Evolutionary conservation across 2,113 vertebrate species (phyloP).

Genomic region (Muscicapa adusta): DNA sequence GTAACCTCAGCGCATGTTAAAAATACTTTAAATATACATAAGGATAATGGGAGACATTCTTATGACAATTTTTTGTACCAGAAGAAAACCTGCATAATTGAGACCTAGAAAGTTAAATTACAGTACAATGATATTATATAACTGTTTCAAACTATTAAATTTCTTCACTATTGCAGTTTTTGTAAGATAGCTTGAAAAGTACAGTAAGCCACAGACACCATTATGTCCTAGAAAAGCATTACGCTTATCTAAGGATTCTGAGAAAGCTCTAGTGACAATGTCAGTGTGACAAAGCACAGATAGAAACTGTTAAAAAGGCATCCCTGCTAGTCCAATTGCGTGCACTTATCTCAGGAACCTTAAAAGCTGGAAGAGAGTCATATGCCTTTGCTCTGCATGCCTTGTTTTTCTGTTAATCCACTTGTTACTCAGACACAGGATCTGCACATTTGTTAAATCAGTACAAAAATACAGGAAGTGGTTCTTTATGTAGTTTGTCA

Average conservation of each 20-base stretch:
- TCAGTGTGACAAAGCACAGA: slow-evolving; percentile 45
- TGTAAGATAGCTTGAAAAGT: background rate
- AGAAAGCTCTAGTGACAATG: slow-evolving; percentile 23
- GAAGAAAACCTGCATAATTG: background rate
- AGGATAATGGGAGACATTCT: background rate
- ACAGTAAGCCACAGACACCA: background rate
- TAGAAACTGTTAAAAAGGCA: slow-evolving; percentile 1
- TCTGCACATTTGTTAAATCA: background rate
- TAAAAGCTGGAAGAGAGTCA: slow-evolving; percentile 4
- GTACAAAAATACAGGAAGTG: background rate
- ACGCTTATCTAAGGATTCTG: slow-evolving; percentile 34
- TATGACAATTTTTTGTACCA: background rate
- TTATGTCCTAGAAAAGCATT: slow-evolving; percentile 20
- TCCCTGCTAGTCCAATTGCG: background rate
- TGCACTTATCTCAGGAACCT: slow-evolving; percentile 26
- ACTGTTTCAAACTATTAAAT: background rate
- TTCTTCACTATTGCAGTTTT: background rate
- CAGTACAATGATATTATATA: background rate
- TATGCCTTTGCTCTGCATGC: background rate
- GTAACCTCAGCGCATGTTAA: background rate
- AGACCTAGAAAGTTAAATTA: background rate
- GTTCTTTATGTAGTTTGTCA: background rate
- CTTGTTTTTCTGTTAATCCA: background rate
- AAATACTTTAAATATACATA: background rate
- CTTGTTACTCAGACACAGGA: background rate